Evolutionary conservation across 2,888 invertebrate genomes (phyloP).

Genomic region (Metallyticus violacea): DNA sequence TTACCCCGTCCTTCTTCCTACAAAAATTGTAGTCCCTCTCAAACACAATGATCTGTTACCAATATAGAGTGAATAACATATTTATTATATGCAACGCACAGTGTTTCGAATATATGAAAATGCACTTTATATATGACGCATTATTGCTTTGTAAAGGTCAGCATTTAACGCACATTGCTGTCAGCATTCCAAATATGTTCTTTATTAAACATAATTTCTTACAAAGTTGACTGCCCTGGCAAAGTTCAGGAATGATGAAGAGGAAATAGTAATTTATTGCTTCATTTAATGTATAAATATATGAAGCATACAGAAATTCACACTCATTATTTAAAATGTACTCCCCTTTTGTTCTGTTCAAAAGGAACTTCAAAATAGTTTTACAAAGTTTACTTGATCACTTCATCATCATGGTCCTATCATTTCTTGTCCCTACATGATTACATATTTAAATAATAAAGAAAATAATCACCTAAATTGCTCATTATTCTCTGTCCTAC

Average conservation of each 20-base stretch:
- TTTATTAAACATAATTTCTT: not conserved
- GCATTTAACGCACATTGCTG: not conserved
- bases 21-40: conserved; percentile 33
- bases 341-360: not conserved
- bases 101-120: not conserved
- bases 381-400: not conserved
- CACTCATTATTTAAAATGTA: not conserved
- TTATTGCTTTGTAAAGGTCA: not conserved
- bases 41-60: conserved; percentile 25
- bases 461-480: not conserved
- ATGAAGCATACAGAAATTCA: not conserved
- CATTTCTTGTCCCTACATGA: not conserved
- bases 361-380: not conserved
- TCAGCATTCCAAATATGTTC: not conserved
- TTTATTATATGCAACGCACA: not conserved
- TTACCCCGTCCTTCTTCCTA: not conserved
- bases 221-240: not conserved
- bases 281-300: not conserved
- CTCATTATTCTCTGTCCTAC: not conserved
- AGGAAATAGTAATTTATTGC: not conserved
- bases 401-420: not conserved
- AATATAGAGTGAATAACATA: not conserved
- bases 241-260: not conserved
- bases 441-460: not conserved
- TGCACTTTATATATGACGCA: not conserved